Evolutionary conservation across 2,113 vertebrate species (phyloP), one percentile per base, ranked within the genome.

Genomic region (Nerophis lumbriciformis): DNA sequence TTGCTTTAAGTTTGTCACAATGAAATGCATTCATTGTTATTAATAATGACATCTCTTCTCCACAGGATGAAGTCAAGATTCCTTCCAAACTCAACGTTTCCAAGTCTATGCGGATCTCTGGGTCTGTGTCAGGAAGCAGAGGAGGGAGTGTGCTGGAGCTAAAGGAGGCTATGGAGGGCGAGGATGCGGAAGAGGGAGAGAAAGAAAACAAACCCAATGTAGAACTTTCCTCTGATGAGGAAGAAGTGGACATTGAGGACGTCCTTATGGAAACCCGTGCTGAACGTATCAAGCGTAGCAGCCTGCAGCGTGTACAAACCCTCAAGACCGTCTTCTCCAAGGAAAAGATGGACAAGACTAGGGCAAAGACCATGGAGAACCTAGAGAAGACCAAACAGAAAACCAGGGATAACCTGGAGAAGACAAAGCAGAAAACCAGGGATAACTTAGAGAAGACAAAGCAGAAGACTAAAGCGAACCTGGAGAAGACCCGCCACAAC

Each of bases 261-360:
- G 84, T 90, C 63, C 90, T 95, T 0, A 93, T 96, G 75, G 96
- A 96, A 82, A 89, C 96, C 12, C 92, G 96, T 4, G 94, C 96
- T 1, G 94, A 96, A 63, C 93, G 94, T 63, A 95, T 98, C 85
- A 96, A 96, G 76, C 93, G 92, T 51, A 99, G 94, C 2, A 95
- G 96, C 69, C 88, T 97, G 85, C 93, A 94, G 61, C 93, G 92
- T 5, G 93, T 98, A 59, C 95, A 98, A 69, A 94, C 84, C 88
- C 92, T 98, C 74, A 98, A 98, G 89, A 98, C 95, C 12, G 97
- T 91, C 35, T 99, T 99, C 80, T 97, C 96, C 51, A 97, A 93
- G 84, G 94, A 97, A 81, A 96, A 96, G 85, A 97, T 91, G 79
- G 86, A 94, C 39, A 92, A 88, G 65, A 95, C 73, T 79, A 76